These are phyloP conservation scores for Teleogryllus occipitalis DNA, from an alignment of 1,140 invertebrate species.

Conservation along the genomic window DNA sequence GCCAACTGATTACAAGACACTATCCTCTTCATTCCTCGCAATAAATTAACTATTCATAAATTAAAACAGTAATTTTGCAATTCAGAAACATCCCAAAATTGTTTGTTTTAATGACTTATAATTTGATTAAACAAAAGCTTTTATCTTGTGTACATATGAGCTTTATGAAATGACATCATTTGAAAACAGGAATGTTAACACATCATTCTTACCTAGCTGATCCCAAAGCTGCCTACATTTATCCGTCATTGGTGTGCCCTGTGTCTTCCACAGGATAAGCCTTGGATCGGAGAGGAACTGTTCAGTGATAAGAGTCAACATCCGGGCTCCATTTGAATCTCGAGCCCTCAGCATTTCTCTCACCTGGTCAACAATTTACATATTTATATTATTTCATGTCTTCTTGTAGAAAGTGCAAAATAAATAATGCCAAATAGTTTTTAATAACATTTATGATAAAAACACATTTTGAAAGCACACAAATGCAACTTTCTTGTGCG, in stretches of 20 bases:
- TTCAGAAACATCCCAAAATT: no score
- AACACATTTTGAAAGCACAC: neutral
- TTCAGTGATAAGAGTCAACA: slow-evolving; percentile 81
- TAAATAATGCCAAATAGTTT: neutral
- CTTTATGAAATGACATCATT: no score
- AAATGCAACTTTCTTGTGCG: neutral
- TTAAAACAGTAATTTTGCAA: no score
- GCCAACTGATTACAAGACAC: neutral
- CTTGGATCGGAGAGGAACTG: slow-evolving; percentile 78
- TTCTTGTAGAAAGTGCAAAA: neutral
- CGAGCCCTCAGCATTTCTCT: slow-evolving; percentile 74
- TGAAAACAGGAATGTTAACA: no score
- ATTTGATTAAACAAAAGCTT: no score
- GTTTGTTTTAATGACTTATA: no score
- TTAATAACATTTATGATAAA: neutral
- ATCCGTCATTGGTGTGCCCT: slow-evolving; percentile 72
- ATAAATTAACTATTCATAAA: no score
- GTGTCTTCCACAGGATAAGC: slow-evolving; percentile 68
- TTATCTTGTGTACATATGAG: no score
- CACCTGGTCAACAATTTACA: slow-evolving; percentile 43
- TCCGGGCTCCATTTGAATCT: slow-evolving; percentile 76
- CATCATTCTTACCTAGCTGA: slow-evolving; percentile 54
- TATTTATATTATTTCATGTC: neutral
- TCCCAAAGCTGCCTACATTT: slow-evolving; percentile 80
- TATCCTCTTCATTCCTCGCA: no score